Base-by-base conservation (phyloP, 1,140 invertebrate species). In the Popillia japonica region DNA sequence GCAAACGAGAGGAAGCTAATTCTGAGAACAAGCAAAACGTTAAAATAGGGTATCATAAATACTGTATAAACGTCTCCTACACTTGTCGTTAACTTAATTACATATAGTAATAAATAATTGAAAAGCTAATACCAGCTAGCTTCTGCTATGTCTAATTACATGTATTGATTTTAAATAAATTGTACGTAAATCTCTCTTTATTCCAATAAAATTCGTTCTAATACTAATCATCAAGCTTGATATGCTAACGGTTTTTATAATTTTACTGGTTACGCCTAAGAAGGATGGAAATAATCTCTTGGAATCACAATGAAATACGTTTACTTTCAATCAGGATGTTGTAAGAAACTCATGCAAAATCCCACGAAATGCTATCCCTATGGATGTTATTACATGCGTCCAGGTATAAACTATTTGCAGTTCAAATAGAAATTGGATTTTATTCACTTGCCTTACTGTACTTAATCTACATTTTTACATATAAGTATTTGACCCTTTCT, bases 401-500 rank as follows among this genome's bases (percentile, higher is more conserved):
- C 72, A 74, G 40, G 14, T 68, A 14, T 0, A 0, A 6, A n/a
- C 6, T 41, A 9, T 9, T n/a, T 17, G n/a, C 22, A n/a, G 2
- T 74, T 42, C 6, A 41, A 74, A 74, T 0, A 40, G 9, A 17
- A 14, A 40, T 17, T 55, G 9, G n/a, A 23, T 40, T 77, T 64
- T 17, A 76, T 55, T 41, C 77, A 79, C 22, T 42, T 81, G 84
- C 55, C 23, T 79, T 61, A 78, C 78, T 79, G 48, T 76, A 80
- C 11, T 82, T 85, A 81, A 85, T 85, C 83, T 85, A 84, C 84
- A 85, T 85, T 84, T 84, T 83, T 83, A 77, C 79, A 78, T 83
- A 83, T 77, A 80, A 79, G 83, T 80, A 77, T 82, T 82, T 81
- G 81, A 83, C 83, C 83, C 83, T 82, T 84, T 79, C 78, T 82